These are phyloP conservation scores for Zaprionus obscuricornis DNA, from an alignment of 2,888 invertebrate species.

Conservation along the genomic window DNA sequence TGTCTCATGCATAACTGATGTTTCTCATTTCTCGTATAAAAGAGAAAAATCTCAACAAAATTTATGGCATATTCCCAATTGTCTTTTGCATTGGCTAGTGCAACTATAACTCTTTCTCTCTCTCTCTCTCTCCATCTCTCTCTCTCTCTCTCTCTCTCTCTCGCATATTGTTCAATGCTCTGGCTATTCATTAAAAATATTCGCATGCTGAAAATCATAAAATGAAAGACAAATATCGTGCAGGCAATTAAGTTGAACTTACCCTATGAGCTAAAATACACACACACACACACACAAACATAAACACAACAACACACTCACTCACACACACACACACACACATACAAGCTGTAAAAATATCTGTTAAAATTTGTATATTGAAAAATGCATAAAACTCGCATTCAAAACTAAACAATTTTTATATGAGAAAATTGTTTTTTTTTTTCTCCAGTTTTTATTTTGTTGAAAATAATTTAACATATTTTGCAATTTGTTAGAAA, in stretches of 20 bases:
- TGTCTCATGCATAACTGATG: slow-evolving; percentile 68
- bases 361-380: slow-evolving; percentile 22
- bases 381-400: slow-evolving; percentile 25
- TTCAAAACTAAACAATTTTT: slow-evolving; percentile 23
- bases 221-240: slow-evolving; percentile 57
- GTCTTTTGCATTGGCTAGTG: slow-evolving; percentile 29
- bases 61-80: slow-evolving; percentile 36
- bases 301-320: background rate
- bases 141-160: no score
- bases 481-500: no score
- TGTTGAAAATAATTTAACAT: no score
- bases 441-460: no score
- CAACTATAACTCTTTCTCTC: no score
- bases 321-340: background rate
- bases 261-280: slow-evolving; percentile 11
- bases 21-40: slow-evolving; percentile 12
- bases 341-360: slow-evolving; percentile 16
- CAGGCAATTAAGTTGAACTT: slow-evolving; percentile 57
- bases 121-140: no score
- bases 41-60: slow-evolving; percentile 20
- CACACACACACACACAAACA: background rate
- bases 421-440: no score
- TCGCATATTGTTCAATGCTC: background rate
- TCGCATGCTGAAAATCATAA: slow-evolving; percentile 46
- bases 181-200: slow-evolving; percentile 54